These are phyloP conservation scores for Sebastes wilsoni DNA, from an alignment of 2,797 vertebrate genomes.

Conservation along the genomic window DNA sequence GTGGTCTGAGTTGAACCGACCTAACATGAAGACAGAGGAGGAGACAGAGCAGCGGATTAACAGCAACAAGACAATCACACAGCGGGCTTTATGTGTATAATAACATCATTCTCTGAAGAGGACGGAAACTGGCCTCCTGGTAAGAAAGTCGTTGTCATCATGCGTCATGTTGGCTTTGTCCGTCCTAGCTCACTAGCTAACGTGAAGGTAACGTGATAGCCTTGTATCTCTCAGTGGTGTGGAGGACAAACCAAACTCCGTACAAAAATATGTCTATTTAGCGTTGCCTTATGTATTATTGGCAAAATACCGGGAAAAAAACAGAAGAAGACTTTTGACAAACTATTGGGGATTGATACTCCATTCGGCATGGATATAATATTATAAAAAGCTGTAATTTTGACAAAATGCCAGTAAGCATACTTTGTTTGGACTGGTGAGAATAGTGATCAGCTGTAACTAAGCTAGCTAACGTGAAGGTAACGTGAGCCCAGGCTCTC, in stretches of 20 bases:
- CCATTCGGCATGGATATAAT: neutral
- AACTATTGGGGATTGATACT: fast-evolving
- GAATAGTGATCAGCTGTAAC: neutral
- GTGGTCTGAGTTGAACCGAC: neutral
- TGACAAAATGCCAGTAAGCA: neutral
- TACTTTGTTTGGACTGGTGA: conserved; percentile 6
- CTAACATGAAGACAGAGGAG: conserved; percentile 39
- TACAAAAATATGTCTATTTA: neutral
- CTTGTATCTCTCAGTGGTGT: neutral
- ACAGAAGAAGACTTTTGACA: fast-evolving
- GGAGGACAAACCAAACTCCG: neutral
- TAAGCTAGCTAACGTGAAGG: too few species aligned
- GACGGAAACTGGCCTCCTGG: neutral
- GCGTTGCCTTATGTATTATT: neutral
- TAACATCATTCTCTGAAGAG: neutral
- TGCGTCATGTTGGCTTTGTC: neutral
- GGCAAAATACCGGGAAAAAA: fast-evolving
- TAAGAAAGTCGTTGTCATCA: conserved; percentile 15
- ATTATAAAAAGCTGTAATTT: neutral
- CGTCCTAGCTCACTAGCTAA: conserved; percentile 42
- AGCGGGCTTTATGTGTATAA: neutral
- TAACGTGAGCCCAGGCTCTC: too few species aligned
- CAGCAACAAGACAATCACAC: neutral
- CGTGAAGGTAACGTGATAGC: conserved; percentile 7
- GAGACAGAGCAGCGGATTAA: conserved; percentile 14